Evolutionary conservation across 2,888 invertebrate genomes (phyloP).

Genomic region (Julus scandinavius): DNA sequence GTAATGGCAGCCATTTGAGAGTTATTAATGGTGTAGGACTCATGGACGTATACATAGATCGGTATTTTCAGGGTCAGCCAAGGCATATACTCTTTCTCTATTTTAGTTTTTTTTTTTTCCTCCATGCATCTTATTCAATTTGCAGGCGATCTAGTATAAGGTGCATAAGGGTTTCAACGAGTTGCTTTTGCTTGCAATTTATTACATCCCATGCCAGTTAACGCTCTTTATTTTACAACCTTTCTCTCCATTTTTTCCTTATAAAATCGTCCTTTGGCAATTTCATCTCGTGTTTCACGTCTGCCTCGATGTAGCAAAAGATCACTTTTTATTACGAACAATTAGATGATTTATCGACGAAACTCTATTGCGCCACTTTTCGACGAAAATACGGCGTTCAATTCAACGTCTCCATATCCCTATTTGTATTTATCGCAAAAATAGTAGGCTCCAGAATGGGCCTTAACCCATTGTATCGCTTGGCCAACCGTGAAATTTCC

Average conservation of each 20-base stretch:
- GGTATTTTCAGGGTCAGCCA: conserved; percentile 15
- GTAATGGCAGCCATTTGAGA: conserved; percentile 3
- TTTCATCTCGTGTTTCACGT: conserved; percentile 27
- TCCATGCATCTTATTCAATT: conserved; percentile 29
- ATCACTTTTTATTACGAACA: conserved; percentile 37
- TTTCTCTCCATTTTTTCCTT: background rate
- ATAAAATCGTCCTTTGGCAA: background rate
- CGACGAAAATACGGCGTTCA: background rate
- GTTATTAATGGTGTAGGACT: background rate
- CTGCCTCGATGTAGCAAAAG: background rate
- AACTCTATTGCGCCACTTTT: background rate
- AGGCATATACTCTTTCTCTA: background rate
- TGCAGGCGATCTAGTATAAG: background rate
- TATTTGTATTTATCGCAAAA: conserved; percentile 20
- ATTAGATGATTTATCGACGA: conserved; percentile 44
- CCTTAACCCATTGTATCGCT: conserved; percentile 31
- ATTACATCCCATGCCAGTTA: background rate
- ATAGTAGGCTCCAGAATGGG: background rate
- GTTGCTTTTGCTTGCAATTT: conserved; percentile 28
- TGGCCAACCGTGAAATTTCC: conserved; percentile 45
- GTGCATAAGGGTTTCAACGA: conserved; percentile 26
- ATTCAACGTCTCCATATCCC: background rate
- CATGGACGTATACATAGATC: background rate
- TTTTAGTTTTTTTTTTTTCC: background rate
- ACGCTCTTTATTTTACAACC: conserved; percentile 40